Conservation (phyloP, 2,113 vertebrate species). For the Camelus dromedarius region DNA sequence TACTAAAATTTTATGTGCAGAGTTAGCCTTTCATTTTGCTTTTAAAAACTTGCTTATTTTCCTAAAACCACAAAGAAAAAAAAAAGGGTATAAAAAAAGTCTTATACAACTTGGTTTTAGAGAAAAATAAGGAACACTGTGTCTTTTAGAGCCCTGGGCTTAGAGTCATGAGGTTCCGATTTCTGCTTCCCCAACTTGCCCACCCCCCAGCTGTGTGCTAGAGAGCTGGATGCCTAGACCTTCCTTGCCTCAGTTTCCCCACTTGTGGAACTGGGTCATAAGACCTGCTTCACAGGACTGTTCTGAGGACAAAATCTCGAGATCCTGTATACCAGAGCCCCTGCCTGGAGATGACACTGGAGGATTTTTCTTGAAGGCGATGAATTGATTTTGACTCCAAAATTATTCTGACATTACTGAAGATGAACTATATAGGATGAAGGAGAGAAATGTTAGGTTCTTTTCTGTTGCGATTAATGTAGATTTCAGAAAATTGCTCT, state of each 20-base stretch:
- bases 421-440: not conserved
- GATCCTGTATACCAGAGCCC: not conserved
- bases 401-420: not conserved
- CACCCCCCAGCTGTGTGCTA: not conserved
- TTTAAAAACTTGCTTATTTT: not conserved
- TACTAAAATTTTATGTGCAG: not conserved
- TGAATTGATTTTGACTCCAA: not conserved
- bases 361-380: not conserved
- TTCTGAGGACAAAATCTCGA: not conserved
- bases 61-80: not conserved
- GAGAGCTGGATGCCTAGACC: not conserved
- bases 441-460: not conserved
- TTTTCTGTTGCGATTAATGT: not conserved
- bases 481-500: not conserved
- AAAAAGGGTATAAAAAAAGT: not conserved
- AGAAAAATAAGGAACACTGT: not conserved
- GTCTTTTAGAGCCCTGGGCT: not conserved
- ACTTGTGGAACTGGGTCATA: not conserved
- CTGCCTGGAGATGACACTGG: not conserved
- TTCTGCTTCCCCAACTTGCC: not conserved
- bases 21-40: slow-evolving; percentile 37
- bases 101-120: not conserved
- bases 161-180: not conserved
- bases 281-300: not conserved
- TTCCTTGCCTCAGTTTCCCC: not conserved